A percentile compares a stretch with the other conserved stretches of the same genome.
phyloP scores from a whole-genome alignment of 2,888 invertebrate genomes.

The Nysson spinosus region DNA sequence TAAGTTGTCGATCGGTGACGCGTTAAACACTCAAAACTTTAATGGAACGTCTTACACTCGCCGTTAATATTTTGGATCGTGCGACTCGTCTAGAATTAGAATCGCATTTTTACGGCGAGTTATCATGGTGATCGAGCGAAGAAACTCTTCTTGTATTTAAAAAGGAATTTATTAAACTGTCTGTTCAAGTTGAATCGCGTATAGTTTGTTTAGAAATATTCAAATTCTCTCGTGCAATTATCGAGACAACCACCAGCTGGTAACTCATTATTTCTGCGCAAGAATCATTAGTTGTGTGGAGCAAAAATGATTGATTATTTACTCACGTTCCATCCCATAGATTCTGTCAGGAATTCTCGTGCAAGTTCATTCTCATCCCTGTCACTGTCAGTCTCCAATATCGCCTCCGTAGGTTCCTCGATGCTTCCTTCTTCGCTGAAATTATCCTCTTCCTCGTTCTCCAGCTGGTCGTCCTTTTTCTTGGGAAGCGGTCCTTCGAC shows the following conservation, averaged over 20 bases:
- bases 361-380: constrained; percentile 82
- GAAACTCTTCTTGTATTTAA: constrained; percentile 1
- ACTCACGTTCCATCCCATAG: constrained; percentile 88
- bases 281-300: no score
- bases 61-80: constrained; percentile 18
- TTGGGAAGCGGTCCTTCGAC: constrained; percentile 66
- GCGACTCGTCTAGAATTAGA: constrained; percentile 12
- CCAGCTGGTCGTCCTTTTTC: constrained; percentile 72
- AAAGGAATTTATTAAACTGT: no score
- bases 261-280: no score
- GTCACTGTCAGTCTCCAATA: constrained; percentile 84
- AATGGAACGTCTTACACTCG: constrained; percentile 2
- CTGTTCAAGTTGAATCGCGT: no score
- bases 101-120: constrained; percentile 2
- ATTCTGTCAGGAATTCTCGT: constrained; percentile 81
- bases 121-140: constrained; percentile 9
- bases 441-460: constrained; percentile 70
- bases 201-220: no score
- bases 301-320: no score
- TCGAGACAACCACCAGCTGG: no score
- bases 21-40: constrained; percentile 2
- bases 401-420: constrained; percentile 78
- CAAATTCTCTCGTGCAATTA: no score
- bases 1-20: constrained; percentile 18
- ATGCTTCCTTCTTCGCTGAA: constrained; percentile 57